Evolutionary conservation across 2,113 vertebrate genomes (phyloP).

Genomic region (Sigmodon hispidus): DNA sequence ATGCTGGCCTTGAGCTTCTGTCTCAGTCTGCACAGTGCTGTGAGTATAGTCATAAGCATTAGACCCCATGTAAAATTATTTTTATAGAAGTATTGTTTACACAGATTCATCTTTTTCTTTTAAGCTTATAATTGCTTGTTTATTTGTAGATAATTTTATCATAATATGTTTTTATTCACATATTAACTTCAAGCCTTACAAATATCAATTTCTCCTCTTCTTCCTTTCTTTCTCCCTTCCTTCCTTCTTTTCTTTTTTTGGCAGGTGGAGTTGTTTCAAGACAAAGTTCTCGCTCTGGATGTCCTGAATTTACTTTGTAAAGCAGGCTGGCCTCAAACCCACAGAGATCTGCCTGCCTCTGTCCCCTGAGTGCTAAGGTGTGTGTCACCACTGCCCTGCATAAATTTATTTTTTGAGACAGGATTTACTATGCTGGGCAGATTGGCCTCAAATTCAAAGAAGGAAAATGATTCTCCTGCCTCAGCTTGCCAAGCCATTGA

Average conservation of each 20-base stretch:
- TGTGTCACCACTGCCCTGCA: not conserved
- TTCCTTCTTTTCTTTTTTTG: not conserved
- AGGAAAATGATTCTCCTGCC: not conserved
- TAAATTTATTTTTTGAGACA: not conserved
- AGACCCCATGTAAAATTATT: not conserved
- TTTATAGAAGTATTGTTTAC: slow-evolving; percentile 16
- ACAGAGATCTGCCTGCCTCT: not conserved
- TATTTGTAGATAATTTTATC: slow-evolving; percentile 44
- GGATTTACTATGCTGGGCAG: not conserved
- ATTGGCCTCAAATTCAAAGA: not conserved
- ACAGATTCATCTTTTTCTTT: not conserved
- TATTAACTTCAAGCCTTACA: slow-evolving; percentile 32
- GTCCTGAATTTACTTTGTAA: not conserved
- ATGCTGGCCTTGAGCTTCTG: not conserved
- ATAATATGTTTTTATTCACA: slow-evolving; percentile 25
- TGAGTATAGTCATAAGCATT: not conserved
- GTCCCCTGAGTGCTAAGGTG: not conserved
- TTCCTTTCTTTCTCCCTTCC: not conserved
- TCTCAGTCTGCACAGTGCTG: not conserved
- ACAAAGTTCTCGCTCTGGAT: not conserved
- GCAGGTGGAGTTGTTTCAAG: not conserved
- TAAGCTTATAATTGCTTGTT: slow-evolving; percentile 11
- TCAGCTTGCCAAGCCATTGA: not conserved
- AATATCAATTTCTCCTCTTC: not conserved
- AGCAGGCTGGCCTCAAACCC: not conserved